Evolutionary conservation across 92 coral and sea anemone species (phyloP), one percentile per base, ranked within the genome.

Genomic region (Zoanthus solanderi): DNA sequence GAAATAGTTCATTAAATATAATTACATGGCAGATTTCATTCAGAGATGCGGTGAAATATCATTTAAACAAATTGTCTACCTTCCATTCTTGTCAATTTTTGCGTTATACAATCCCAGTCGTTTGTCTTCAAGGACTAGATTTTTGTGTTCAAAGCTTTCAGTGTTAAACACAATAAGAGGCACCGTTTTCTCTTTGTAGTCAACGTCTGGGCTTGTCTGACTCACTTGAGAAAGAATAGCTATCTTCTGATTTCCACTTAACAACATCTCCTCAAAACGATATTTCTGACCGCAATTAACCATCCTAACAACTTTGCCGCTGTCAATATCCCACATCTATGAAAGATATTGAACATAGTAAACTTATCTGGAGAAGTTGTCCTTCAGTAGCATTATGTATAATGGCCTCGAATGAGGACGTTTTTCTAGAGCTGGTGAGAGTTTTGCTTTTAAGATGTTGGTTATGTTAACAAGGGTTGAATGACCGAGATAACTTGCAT

Each of bases 201-300:
- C 90, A 10, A 78, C 90, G 9, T 48, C 85, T 12, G 44, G 44
- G 1, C 31, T 77, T 23, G 69, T 17, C 29, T 50, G 83, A 53
- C 94, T 89, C 50, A 92, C 87, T 76, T 94, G 97, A 18, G 95
- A 88, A 53, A 95, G 92, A 60, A 92, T 95, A 16, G 88, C 97
- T 84, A 87, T 29, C 83, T 92, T 92, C 13, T 96, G 93, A 61
- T 97, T 84, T 11, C 76, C 89, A 81, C 98, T 94, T 8, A 97
- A 72, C 13, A 97, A 65, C 94, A 97, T 85, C 69, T 96, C 99
- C 79, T 97, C 94, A 71, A 97, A 91, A 44, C 92, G 90, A 15
- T 86, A 92, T 76, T 92, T 94, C 87, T 95, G 94, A 23, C 89
- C 88, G 65, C 94, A 92, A 82, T 97, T 97, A 76, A 92, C 81